Evolutionary conservation across 1,140 invertebrate species (phyloP).

Genomic region (Hestina assimilis): DNA sequence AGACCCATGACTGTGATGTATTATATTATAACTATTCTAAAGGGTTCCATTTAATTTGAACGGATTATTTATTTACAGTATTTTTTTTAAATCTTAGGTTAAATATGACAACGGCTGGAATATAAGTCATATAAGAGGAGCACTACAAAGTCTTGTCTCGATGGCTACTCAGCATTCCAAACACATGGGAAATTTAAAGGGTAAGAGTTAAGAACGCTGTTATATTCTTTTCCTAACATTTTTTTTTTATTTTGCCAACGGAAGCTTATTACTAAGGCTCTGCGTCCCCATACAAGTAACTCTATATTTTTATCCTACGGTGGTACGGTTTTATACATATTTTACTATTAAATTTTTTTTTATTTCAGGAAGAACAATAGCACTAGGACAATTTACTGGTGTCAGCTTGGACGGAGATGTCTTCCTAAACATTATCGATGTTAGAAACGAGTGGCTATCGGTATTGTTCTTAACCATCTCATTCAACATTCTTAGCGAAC

Average conservation of each 20-base stretch:
- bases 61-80: neutral
- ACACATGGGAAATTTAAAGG: constrained; percentile 83
- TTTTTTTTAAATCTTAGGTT: constrained; percentile 48
- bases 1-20: too few relatives aligned
- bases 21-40: too few relatives aligned
- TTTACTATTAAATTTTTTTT: constrained; percentile 9
- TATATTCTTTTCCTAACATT: neutral
- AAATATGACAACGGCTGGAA: constrained; percentile 91
- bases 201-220: constrained; percentile 37
- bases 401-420: constrained; percentile 92
- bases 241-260: too few relatives aligned
- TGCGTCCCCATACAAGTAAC: too few relatives aligned
- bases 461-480: constrained; percentile 75
- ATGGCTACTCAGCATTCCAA: constrained; percentile 85
- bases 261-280: too few relatives aligned
- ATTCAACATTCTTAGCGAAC: neutral
- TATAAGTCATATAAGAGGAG: constrained; percentile 90
- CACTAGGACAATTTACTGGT: constrained; percentile 93
- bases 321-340: neutral
- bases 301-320: too few relatives aligned
- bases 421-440: constrained; percentile 93
- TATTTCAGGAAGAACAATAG: constrained; percentile 82
- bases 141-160: constrained; percentile 86
- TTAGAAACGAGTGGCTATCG: constrained; percentile 93
- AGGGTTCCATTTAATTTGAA: neutral